Evolutionary conservation across 2,888 invertebrate genomes (phyloP).

Genomic region (Cybosia mesomella): DNA sequence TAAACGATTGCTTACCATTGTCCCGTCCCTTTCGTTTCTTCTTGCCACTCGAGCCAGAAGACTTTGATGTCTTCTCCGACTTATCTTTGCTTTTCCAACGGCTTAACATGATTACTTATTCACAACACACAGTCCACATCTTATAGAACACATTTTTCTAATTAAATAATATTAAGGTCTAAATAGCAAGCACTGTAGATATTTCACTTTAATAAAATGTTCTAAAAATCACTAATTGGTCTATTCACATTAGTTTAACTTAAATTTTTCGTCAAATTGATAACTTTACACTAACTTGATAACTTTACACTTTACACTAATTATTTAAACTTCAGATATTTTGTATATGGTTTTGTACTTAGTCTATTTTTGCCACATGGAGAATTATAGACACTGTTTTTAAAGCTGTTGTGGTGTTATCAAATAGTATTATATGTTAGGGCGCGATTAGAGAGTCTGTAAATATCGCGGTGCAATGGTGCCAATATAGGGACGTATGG

Average conservation of each 20-base stretch:
- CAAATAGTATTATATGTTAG: background rate
- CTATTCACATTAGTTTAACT: conserved; percentile 11
- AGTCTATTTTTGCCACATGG: conserved; percentile 14
- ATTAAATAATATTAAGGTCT: conserved; percentile 12
- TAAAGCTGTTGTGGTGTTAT: conserved; percentile 19
- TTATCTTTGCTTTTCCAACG: conserved; percentile 96
- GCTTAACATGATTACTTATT: conserved; percentile 88
- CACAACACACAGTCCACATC: conserved; percentile 39
- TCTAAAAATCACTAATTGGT: conserved; percentile 31
- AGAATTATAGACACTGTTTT: conserved; percentile 17
- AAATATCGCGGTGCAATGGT: no score
- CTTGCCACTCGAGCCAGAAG: conserved; percentile 88
- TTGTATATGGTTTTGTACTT: conserved; percentile 6
- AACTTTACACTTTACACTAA: conserved; percentile 35
- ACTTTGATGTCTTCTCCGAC: conserved; percentile 89
- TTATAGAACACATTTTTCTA: conserved; percentile 41
- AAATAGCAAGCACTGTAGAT: conserved; percentile 17
- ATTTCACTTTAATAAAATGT: conserved; percentile 32
- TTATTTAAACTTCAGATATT: conserved; percentile 41
- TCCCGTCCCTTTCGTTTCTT: conserved; percentile 95
- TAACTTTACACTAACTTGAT: conserved; percentile 38
- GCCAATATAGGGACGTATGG: no score
- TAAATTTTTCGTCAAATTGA: conserved; percentile 24
- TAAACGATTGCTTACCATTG: conserved; percentile 87
- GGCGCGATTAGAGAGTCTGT: no score